Evolutionary conservation across 2,888 invertebrate species (phyloP), one percentile per base, ranked within the genome.

Genomic region (Agrotis exclamationis): DNA sequence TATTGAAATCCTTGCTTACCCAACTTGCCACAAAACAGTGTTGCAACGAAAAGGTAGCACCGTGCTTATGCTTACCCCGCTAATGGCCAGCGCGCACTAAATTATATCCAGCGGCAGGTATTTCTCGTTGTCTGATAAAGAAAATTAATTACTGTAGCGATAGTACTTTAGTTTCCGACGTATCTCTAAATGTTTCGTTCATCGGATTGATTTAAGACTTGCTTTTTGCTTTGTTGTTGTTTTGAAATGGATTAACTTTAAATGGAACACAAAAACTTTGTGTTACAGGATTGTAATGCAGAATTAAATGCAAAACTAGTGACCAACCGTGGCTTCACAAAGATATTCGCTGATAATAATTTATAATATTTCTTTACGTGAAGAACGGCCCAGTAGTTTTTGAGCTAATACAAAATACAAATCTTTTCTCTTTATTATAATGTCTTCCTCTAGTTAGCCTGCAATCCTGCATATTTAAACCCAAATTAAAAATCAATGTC

Each of bases 141-240:
- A 74, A 76, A 80, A 87, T 86, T 87, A 86, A 86, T 87, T 80
- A 84, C 82, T 73, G 44, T 71, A 59, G 63, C 60, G 83, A 85
- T 79, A 74, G 65, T 78, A 82, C 73, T 83, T 84, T 84, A 83
- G 81, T 82, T 82, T 73, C 39, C 60, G 66, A 75, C 72, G 54
- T 82, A 82, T 85, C 79, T 79, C 63, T 59, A 79, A 82, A 82
- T 74, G 76, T 79, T 54, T 79, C 62, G 76, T 76, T 79, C 85
- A 83, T 70, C 69, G 60, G 54, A 71, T 69, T 82, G 71, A 74
- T 82, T 73, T 69, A 78, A 28, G 53, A 47, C 45, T 18, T 39
- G 33, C 3, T 47, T 11, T 48, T 65, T 24, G 16, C 39, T 57
- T 62, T 80, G 44, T 76, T 79, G 54, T 24, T 14, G 24, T 78